These are phyloP conservation scores for Wiebesia pumilae DNA, from an alignment of 1,140 invertebrate species.

Conservation along the genomic window DNA sequence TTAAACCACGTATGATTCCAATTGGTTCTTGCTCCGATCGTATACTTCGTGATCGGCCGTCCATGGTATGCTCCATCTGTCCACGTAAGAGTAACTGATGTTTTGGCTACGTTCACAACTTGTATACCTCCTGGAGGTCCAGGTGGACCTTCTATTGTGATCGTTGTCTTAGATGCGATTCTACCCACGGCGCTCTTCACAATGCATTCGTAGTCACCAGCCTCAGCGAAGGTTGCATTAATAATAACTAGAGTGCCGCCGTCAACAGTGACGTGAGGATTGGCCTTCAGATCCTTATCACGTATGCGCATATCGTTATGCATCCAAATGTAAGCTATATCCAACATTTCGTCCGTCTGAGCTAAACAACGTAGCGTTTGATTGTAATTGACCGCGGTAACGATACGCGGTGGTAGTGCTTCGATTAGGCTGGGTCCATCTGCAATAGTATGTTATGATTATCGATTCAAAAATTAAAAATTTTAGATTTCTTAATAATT, in stretches of 20 bases:
- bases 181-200: conserved; percentile 90
- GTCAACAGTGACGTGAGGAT: conserved; percentile 76
- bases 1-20: conserved; percentile 89
- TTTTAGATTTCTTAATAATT: too few species aligned
- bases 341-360: conserved; percentile 86
- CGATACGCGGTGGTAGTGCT: conserved; percentile 79
- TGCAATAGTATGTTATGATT: conserved; percentile 60
- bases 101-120: conserved; percentile 84
- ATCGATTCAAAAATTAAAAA: too few species aligned
- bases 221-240: conserved; percentile 89
- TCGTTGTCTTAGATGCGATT: conserved; percentile 81
- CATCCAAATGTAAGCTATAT: conserved; percentile 92
- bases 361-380: conserved; percentile 88
- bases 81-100: conserved; percentile 88
- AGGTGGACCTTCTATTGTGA: conserved; percentile 89
- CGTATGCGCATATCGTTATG: conserved; percentile 89
- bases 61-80: conserved; percentile 92
- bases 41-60: conserved; percentile 83
- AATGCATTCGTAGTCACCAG: conserved; percentile 91
- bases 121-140: conserved; percentile 88
- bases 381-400: conserved; percentile 81
- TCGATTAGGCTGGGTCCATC: conserved; percentile 83
- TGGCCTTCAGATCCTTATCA: conserved; percentile 77
- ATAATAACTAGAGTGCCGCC: conserved; percentile 85
- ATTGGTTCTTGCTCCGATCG: conserved; percentile 87